Base-by-base conservation (phyloP, 1,140 invertebrate species). In the Schlechtendalia chinensis region DNA sequence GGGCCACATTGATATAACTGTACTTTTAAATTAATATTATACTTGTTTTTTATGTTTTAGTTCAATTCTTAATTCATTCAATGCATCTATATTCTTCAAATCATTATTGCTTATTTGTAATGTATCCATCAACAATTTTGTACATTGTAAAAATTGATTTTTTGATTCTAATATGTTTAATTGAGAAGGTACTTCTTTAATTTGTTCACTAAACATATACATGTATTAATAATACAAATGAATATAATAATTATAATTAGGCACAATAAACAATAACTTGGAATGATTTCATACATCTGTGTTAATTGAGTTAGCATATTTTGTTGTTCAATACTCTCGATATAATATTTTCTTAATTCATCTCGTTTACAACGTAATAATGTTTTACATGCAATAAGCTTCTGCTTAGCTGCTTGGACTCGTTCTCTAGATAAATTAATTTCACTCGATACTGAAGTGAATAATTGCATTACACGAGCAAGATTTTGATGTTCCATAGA, bases 271-370 rank as follows among this genome's bases (percentile, higher is more conserved):
- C 19, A 50, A 19, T 10, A 32, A 77, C 10, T 39, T 22, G 45
- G 16, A 45, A 12, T 61, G 22, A 63, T 39, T 58, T 24, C 81
- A 81, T 32, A 82, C 82, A 82, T 82, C 69, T 82, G 81, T n/a
- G 82, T 61, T n/a, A 82, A 45, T 19, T 97, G 90, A 82, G 93
- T 89, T 24, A 97, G 86, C 82, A 95, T 92, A 85, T 96, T 92
- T 84, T 96, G 95, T 83, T 98, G 95, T 85, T 98, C 94, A 22
- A 97, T 90, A 8, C 94, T 94, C 86, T 98, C 96, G 1, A 93
- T 87, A 94, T 96, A 98, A 72, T 98, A 88, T 84, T 96, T 93
- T 83, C 95, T 91, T 59, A 99, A 87, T 86, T 99, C 97, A 84
- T 98, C 96, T 67, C 96, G 89, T 82, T 95, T 91, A 86, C 96